Conservation (phyloP, 2,113 vertebrate genomes). For the Narcine bancroftii region DNA sequence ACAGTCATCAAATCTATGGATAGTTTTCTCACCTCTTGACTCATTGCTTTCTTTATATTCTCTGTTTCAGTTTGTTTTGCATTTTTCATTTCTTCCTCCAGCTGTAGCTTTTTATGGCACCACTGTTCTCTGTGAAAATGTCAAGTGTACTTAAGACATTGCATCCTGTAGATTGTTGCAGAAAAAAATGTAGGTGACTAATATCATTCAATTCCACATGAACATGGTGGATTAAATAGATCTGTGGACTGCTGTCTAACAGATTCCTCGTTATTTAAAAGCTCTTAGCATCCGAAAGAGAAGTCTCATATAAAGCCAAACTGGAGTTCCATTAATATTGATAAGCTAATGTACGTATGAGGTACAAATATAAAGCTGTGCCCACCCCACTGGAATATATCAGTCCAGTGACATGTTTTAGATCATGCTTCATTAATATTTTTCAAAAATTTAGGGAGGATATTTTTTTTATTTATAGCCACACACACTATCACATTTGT, state of each 20-base stretch:
- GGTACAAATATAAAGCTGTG: not conserved
- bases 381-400: not conserved
- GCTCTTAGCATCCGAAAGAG: not conserved
- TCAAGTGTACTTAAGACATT: not conserved
- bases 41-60: not conserved
- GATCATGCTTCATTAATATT: not conserved
- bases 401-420: not conserved
- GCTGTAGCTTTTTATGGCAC: not conserved
- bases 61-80: not conserved
- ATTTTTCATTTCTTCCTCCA: constrained; percentile 6
- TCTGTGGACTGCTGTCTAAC: not conserved
- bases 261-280: not conserved
- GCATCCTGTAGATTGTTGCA: not conserved
- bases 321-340: not conserved
- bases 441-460: not conserved
- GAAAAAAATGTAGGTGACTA: not conserved
- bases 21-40: constrained; percentile 9
- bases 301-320: not conserved
- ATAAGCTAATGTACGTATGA: not conserved
- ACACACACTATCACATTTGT: not conserved
- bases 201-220: not conserved
- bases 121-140: constrained; percentile 30
- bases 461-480: not conserved
- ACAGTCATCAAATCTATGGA: not conserved
- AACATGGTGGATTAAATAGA: not conserved